These are phyloP conservation scores for Agonopterix arenella DNA, from an alignment of 2,888 invertebrate species.

Conservation along the genomic window DNA sequence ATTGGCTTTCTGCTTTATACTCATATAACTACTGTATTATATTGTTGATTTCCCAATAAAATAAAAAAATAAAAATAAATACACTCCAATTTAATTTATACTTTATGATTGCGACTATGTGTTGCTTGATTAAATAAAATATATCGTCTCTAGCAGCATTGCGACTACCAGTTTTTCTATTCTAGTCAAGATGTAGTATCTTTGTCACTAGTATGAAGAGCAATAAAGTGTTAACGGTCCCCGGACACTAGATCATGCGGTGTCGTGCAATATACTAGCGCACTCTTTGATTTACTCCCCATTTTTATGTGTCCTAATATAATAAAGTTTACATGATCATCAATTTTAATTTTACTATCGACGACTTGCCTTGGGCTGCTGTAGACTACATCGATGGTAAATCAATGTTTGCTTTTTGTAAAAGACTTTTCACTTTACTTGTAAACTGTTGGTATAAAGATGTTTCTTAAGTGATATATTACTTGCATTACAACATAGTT, in stretches of 20 bases:
- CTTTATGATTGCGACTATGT: too few species aligned
- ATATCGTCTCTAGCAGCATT: too few species aligned
- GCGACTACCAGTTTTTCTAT: too few species aligned
- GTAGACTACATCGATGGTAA: conserved; percentile 39
- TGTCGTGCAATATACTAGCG: conserved; percentile 26
- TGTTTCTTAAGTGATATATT: neutral
- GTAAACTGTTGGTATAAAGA: neutral
- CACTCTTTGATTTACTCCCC: conserved; percentile 55
- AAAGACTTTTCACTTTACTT: neutral
- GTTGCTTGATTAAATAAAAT: too few species aligned
- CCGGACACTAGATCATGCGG: conserved; percentile 22
- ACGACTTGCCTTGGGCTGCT: conserved; percentile 41
- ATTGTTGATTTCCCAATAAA: too few species aligned
- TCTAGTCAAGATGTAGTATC: too few species aligned
- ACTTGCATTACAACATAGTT: too few species aligned
- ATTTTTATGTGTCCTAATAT: conserved; percentile 62
- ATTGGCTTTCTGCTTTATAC: too few species aligned
- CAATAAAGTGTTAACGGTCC: conserved; percentile 56
- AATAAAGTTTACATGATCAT: conserved; percentile 68
- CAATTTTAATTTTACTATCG: conserved; percentile 67
- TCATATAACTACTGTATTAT: too few species aligned
- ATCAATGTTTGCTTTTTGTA: conserved; percentile 43
- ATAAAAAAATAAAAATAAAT: too few species aligned
- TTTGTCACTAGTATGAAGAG: conserved; percentile 41
- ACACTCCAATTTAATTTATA: too few species aligned